phyloP scores from a whole-genome alignment of 1,140 invertebrate genomes.

The Drosophila littoralis region DNA sequence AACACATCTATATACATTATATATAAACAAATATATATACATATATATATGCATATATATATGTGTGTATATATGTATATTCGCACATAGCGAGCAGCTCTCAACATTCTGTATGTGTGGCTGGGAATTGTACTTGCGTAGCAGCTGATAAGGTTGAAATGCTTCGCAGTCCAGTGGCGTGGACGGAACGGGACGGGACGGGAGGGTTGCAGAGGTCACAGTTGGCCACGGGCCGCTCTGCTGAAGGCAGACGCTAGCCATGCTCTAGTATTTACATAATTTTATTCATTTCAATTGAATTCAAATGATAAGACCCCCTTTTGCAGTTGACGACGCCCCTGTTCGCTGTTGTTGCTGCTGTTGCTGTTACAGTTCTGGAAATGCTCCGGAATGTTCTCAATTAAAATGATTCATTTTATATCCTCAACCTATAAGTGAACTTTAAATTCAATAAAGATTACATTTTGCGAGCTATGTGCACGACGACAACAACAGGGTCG shows the following conservation, averaged over 20 bases:
- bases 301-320: neutral
- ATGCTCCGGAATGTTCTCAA: constrained; percentile 67
- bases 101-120: constrained; percentile 3
- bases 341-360: neutral
- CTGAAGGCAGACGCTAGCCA: too few species aligned
- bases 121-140: constrained; percentile 7
- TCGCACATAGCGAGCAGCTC: constrained; percentile 6
- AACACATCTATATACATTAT: neutral
- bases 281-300: neutral
- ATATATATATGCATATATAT: neutral
- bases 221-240: too few species aligned
- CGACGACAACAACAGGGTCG: constrained; percentile 10
- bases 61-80: neutral
- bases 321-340: constrained; percentile 1
- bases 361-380: constrained; percentile 27
- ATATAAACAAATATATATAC: neutral
- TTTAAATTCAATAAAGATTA: constrained; percentile 77
- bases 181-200: too few species aligned
- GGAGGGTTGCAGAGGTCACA: neutral
- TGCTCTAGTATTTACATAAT: too few species aligned
- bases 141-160: constrained; percentile 20
- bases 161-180: constrained; percentile 3
- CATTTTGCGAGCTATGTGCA: constrained; percentile 35
- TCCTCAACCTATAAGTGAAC: constrained; percentile 79
- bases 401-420: constrained; percentile 80